phyloP scores from a whole-genome alignment of 2,888 invertebrate genomes.

The Lasius fuliginosus region DNA sequence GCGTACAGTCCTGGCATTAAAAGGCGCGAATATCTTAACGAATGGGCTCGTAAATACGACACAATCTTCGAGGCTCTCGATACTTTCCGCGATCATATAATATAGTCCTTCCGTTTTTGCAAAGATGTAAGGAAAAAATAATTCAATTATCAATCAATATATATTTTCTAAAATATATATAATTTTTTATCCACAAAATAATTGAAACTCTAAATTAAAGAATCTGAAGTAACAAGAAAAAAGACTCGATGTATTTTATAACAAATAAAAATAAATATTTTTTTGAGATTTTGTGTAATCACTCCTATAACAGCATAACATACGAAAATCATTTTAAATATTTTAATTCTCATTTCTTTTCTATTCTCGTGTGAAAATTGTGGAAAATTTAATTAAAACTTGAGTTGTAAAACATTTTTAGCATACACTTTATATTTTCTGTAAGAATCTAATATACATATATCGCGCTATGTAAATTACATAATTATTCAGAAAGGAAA shows the following conservation, averaged over 20 bases:
- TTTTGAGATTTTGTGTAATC: not conserved
- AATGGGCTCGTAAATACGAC: slow-evolving; percentile 59
- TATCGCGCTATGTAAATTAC: not conserved
- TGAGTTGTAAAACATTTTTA: not conserved
- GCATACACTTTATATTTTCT: not conserved
- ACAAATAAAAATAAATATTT: too few relatives aligned
- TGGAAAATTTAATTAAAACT: not conserved
- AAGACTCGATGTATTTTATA: too few relatives aligned
- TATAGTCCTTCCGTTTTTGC: slow-evolving; percentile 5
- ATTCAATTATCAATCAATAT: not conserved
- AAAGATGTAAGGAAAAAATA: not conserved
- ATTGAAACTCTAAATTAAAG: too few relatives aligned
- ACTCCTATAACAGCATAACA: not conserved
- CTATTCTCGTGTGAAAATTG: not conserved
- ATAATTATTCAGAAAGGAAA: not conserved
- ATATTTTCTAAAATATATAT: too few relatives aligned
- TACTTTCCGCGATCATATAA: slow-evolving; percentile 32
- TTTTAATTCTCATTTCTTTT: not conserved
- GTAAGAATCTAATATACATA: not conserved
- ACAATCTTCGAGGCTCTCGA: slow-evolving; percentile 49
- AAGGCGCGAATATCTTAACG: slow-evolving; percentile 75
- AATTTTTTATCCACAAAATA: too few relatives aligned
- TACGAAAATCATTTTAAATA: not conserved
- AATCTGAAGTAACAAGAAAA: too few relatives aligned
- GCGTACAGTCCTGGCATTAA: slow-evolving; percentile 60